Evolutionary conservation across 2,797 vertebrate species (phyloP).

Genomic region (Eurystomus glaucurus): DNA sequence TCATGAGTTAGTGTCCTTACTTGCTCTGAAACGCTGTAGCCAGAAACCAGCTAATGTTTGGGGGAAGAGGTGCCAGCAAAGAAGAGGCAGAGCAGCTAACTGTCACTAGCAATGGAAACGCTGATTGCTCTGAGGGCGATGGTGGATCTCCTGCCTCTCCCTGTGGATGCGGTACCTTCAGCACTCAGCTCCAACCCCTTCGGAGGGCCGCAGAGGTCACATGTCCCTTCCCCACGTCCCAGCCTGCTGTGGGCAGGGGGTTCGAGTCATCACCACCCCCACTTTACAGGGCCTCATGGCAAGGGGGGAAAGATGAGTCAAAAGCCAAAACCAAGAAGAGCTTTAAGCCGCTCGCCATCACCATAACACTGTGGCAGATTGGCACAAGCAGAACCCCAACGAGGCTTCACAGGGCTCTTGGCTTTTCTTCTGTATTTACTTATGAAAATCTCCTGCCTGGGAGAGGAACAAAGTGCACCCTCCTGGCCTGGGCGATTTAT

Average conservation of each 20-base stretch:
- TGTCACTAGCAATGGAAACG: rapidly evolving
- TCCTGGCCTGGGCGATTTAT: neutral
- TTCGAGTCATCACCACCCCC: neutral
- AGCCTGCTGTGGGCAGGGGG: neutral
- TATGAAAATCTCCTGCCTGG: neutral
- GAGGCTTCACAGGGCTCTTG: neutral
- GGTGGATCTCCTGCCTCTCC: neutral
- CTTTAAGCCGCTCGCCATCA: neutral
- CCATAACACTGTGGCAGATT: rapidly evolving
- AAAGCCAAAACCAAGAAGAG: neutral
- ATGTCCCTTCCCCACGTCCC: too few species aligned
- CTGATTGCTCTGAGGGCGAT: neutral
- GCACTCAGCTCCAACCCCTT: neutral
- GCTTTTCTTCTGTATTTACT: neutral
- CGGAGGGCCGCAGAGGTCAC: neutral
- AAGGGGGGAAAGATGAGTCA: neutral
- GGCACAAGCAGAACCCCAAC: neutral
- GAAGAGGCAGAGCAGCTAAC: neutral
- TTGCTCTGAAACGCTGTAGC: constrained; percentile 20
- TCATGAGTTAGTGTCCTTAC: neutral
- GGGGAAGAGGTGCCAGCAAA: neutral
- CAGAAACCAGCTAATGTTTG: neutral
- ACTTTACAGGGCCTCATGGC: rapidly evolving
- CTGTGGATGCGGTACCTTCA: neutral
- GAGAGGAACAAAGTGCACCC: neutral